Conservation (phyloP, 2,888 invertebrate genomes). For the Xanthorhoe designata region DNA sequence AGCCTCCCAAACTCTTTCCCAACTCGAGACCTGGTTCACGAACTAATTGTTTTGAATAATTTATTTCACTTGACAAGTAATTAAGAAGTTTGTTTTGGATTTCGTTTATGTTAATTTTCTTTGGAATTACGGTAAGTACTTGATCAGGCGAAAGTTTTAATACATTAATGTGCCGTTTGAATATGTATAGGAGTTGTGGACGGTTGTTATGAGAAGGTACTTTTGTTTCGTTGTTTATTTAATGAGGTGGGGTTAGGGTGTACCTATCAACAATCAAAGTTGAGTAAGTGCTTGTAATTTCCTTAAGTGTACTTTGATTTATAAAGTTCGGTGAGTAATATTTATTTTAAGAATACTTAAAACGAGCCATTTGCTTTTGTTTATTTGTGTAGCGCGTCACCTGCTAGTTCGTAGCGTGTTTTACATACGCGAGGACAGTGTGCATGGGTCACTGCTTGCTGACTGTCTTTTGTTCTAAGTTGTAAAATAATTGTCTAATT, state of each 20-base stretch:
- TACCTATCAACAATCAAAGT: conserved; percentile 8
- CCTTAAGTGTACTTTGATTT: background rate
- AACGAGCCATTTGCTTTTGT: no score
- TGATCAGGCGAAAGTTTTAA: conserved; percentile 66
- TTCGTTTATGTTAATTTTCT: conserved; percentile 65
- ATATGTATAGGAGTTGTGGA: conserved; percentile 60
- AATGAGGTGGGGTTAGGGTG: conserved; percentile 27
- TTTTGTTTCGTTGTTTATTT: conserved; percentile 35
- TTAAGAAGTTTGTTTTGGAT: conserved; percentile 69
- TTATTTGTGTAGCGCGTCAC: no score
- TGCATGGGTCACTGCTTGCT: no score
- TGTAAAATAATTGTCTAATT: no score
- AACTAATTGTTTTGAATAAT: conserved; percentile 74
- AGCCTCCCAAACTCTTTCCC: conserved; percentile 28
- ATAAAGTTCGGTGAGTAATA: background rate
- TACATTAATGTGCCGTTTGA: conserved; percentile 59
- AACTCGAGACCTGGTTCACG: conserved; percentile 53
- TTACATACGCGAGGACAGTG: no score
- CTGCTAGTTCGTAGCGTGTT: no score
- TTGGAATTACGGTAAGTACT: conserved; percentile 63
- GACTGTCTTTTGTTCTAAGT: no score
- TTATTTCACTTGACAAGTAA: conserved; percentile 73
- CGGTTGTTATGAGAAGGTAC: conserved; percentile 36
- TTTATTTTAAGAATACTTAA: background rate
- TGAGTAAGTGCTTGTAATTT: conserved; percentile 1